phyloP scores from a whole-genome alignment of 2,797 vertebrate genomes.

The Helicolenus hilgendorfi region DNA sequence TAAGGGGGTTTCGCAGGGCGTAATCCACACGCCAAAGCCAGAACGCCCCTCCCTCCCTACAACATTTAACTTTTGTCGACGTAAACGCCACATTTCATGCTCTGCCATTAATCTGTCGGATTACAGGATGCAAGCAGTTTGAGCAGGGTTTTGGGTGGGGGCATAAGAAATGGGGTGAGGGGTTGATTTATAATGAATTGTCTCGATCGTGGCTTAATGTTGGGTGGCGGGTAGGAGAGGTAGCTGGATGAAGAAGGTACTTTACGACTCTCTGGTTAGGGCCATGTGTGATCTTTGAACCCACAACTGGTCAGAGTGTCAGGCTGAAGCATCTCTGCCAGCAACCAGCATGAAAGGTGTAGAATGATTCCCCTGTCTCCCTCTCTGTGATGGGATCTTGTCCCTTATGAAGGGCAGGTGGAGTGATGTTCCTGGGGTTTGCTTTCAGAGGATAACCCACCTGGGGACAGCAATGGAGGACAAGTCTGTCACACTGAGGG shows the following conservation, averaged over 20 bases:
- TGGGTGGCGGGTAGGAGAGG: conserved; percentile 26
- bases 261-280: not conserved
- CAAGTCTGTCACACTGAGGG: conserved; percentile 30
- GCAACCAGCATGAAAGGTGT: not conserved
- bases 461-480: conserved; percentile 29
- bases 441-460: conserved; percentile 41
- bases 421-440: conserved; percentile 2
- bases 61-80: conserved; percentile 91
- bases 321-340: not conserved
- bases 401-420: not conserved
- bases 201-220: conserved; percentile 66
- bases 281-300: not conserved
- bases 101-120: conserved; percentile 93
- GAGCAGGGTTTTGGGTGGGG: conserved; percentile 80
- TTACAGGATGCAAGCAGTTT: conserved; percentile 89
- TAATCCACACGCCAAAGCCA: conserved; percentile 90
- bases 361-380: not conserved
- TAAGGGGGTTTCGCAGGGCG: conserved; percentile 84
- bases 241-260: conserved; percentile 8
- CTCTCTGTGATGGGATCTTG: conserved; percentile 22
- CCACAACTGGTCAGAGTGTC: conserved; percentile 3
- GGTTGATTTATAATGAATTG: conserved; percentile 82
- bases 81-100: conserved; percentile 91
- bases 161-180: conserved; percentile 37
- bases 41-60: conserved; percentile 85